Percentiles rank a stretch among this genome's conserved stretches.
Conservation (phyloP, 2,797 vertebrate genomes). For the Antennarius maculatus region DNA sequence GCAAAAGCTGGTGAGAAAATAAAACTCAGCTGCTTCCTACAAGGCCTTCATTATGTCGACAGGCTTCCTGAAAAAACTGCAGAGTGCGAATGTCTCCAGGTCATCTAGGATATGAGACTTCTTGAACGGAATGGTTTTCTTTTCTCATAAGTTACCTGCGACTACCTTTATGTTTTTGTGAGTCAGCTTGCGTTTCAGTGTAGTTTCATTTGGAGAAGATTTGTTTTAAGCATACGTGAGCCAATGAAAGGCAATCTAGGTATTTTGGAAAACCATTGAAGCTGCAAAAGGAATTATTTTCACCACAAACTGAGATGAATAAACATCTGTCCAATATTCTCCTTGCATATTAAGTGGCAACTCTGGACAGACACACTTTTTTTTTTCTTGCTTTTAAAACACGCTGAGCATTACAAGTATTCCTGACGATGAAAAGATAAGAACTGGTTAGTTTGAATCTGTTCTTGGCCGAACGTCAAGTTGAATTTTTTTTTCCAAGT, state of each 20-base stretch:
- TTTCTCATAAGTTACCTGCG: background rate
- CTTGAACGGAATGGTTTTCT: conserved; percentile 1
- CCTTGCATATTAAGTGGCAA: background rate
- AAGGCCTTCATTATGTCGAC: conserved; percentile 10
- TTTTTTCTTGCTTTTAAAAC: conserved; percentile 1
- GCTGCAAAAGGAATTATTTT: background rate
- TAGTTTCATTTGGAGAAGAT: background rate
- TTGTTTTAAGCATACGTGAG: background rate
- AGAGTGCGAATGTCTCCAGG: conserved; percentile 19
- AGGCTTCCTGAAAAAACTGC: conserved; percentile 6
- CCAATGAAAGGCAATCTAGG: background rate
- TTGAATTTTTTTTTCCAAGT: conserved; percentile 9
- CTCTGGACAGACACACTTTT: background rate
- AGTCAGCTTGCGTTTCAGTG: no score
- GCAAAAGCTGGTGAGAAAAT: conserved; percentile 17
- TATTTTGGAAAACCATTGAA: background rate
- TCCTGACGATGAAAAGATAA: background rate
- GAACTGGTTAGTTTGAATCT: background rate
- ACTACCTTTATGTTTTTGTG: background rate
- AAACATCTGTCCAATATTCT: background rate
- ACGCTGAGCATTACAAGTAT: background rate
- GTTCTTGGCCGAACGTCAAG: conserved; percentile 16
- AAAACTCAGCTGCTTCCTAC: conserved; percentile 23
- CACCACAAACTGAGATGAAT: background rate
- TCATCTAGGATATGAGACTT: conserved; percentile 3